Conservation (phyloP, 2,797 vertebrate genomes). For the Buphagus erythrorhynchus region DNA sequence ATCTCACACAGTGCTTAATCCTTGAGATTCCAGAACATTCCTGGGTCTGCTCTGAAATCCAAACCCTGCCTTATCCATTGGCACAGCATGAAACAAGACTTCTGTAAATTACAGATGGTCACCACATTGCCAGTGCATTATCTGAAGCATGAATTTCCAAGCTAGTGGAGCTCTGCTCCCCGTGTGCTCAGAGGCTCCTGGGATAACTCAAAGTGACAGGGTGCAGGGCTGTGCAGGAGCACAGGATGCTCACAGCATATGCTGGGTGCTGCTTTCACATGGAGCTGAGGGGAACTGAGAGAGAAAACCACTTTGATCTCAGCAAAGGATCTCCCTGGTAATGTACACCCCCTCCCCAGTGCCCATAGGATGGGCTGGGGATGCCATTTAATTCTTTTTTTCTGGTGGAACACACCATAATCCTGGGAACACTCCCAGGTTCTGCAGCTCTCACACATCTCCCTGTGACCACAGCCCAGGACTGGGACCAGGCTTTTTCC, state of each 20-base stretch:
- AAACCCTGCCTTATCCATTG: not conserved
- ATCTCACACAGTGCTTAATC: not conserved
- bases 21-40: not conserved
- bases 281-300: conserved; percentile 21
- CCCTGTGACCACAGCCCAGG: not conserved
- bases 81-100: not conserved
- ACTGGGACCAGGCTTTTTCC: not conserved
- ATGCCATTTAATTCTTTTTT: not conserved
- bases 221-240: conserved; percentile 33
- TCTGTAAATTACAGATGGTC: conserved; percentile 54
- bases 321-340: not conserved
- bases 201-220: conserved; percentile 28
- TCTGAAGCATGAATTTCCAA: conserved; percentile 68
- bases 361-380: not conserved
- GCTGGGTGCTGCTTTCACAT: conserved; percentile 30
- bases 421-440: not conserved
- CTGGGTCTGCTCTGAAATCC: not conserved
- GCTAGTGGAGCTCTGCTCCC: conserved; percentile 51
- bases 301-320: not conserved
- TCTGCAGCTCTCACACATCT: not conserved
- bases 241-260: conserved; percentile 55
- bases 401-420: rapidly evolving
- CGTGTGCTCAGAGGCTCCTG: conserved; percentile 48
- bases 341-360: not conserved
- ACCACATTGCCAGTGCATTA: conserved; percentile 32